Evolutionary conservation across 1,140 invertebrate genomes (phyloP), one percentile per base, ranked within the genome.

Genomic region (Drosophila tropicalis): DNA sequence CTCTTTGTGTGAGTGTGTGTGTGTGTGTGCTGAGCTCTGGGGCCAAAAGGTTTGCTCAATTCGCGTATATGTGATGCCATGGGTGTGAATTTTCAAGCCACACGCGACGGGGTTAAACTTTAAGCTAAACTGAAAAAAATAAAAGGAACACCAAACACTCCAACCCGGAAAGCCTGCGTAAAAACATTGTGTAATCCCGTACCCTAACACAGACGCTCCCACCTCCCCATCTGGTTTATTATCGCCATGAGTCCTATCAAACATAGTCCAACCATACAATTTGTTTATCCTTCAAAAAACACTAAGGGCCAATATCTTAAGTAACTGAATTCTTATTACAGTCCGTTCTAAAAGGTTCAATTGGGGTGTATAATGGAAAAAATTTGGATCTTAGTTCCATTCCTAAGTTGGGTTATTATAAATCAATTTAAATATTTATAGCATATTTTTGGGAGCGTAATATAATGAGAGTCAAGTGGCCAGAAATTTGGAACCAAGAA

Each of bases 11-110:
- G 47, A 39, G 32, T 70, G 34, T 17, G 3, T 54, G 51, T 47
- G 39, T 65, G 34, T 17, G 3, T 36, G 34, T 36, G 36, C 44
- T 10, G 1, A 51, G 3, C 36, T 39, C 36, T 39, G 36, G 34
- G 36, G 22, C 17, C 17, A n/a, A 36, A 57, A 10, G 54, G 13
- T 12, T 40, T 57, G 17, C 54, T 36, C 29, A 12, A 40, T 22
- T 55, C 65, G 55, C 54, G 13, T 40, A 51, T 51, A 22, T 39
- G 29, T 29, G 36, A 39, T 39, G 36, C 44, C 17, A 22, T 70
- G 82, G 79, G 83, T 86, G 82, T 86, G 81, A 83, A 83, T 69
- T 79, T 76, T 68, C 55, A 58, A 76, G 68, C 82, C 71, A 79
- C 83, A 86, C 83, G 83, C 83, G 81, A 87, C 47, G 56, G 62